Evolutionary conservation across 2,797 vertebrate genomes (phyloP).

Genomic region (Octomys mimax): DNA sequence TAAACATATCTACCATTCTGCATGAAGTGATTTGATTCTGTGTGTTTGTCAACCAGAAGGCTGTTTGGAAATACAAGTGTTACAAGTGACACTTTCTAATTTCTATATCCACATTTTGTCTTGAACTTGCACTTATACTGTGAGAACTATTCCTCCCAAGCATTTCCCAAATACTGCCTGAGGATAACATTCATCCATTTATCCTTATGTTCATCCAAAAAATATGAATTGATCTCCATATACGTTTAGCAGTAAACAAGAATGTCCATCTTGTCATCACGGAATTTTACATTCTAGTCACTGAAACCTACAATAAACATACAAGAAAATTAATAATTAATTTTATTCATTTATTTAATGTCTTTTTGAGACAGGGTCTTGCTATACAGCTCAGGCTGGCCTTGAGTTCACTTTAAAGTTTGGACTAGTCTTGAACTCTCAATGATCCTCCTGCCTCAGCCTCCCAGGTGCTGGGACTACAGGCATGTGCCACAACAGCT

Average conservation of each 20-base stretch:
- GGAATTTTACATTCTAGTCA: slow-evolving; percentile 3
- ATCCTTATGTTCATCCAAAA: background rate
- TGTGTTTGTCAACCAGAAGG: background rate
- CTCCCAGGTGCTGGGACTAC: too few species aligned
- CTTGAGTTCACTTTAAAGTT: too few species aligned
- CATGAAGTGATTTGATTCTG: background rate
- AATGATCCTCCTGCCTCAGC: too few species aligned
- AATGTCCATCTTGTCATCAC: background rate
- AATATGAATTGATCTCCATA: background rate
- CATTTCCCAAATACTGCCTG: background rate
- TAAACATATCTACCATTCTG: background rate
- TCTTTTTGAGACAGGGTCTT: too few species aligned
- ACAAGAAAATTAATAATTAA: background rate
- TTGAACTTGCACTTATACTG: background rate
- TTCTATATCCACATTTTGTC: background rate
- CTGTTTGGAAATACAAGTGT: background rate
- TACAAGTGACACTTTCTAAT: background rate
- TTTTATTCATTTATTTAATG: background rate
- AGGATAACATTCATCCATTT: background rate
- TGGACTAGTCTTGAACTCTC: too few species aligned
- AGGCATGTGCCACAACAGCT: too few species aligned
- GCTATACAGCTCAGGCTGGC: too few species aligned
- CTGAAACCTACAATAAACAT: background rate
- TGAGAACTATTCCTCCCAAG: background rate
- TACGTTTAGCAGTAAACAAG: background rate